phyloP scores from a whole-genome alignment of 2,888 invertebrate species.

The Pseudococcus longispinus region DNA sequence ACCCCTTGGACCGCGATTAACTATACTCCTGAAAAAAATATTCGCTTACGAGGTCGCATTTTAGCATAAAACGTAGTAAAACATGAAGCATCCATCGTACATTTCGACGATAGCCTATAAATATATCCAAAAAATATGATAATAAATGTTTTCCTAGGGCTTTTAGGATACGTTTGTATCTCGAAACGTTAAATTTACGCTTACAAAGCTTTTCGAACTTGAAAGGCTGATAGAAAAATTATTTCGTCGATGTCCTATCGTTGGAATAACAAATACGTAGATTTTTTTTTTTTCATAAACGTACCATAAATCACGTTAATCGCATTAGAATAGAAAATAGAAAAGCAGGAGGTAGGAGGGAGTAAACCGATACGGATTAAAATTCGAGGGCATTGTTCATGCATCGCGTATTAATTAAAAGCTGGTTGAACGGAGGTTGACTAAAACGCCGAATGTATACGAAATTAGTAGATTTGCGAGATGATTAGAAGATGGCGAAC shows the following conservation, averaged over 20 bases:
- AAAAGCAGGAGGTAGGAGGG: background rate
- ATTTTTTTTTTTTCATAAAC: background rate
- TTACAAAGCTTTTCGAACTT: background rate
- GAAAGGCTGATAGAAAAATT: background rate
- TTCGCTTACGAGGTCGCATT: background rate
- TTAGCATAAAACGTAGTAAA: background rate
- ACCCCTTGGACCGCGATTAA: background rate
- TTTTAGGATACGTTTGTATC: background rate
- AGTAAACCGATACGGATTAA: background rate
- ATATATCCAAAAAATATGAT: background rate
- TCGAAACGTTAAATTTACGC: background rate
- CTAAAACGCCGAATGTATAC: conserved; percentile 24
- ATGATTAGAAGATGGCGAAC: conserved; percentile 16
- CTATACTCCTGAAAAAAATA: too few species aligned
- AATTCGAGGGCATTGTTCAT: conserved; percentile 18
- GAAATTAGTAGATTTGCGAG: conserved; percentile 25
- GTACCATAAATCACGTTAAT: background rate
- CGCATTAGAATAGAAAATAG: background rate
- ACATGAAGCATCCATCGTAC: background rate
- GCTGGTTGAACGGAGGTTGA: background rate
- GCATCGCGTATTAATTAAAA: conserved; percentile 43
- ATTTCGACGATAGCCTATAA: background rate
- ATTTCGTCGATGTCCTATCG: background rate
- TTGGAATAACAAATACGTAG: background rate
- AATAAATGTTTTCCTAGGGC: background rate